Base-by-base conservation (phyloP, 2,888 invertebrate species). In the Chydorus sphaericus region DNA sequence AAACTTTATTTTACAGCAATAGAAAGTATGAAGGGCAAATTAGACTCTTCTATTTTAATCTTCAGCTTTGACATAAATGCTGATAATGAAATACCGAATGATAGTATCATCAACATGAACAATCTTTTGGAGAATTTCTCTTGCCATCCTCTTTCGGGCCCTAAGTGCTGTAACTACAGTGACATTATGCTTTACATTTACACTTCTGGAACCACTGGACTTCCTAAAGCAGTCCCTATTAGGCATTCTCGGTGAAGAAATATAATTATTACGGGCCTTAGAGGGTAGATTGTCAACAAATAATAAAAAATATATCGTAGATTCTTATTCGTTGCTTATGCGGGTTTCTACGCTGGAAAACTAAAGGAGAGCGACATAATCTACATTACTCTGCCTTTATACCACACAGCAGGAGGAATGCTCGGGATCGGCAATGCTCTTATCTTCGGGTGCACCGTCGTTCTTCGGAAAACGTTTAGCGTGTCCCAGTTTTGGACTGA, bases 151-250 rank as follows among this genome's bases (percentile, higher is more conserved):
- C 81, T 82, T 62, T 65, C 65, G 51, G 62, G 70, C 4, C 66
- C 74, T 58, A 69, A 75, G 14, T 70, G 75, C 36, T 77, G 79
- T 3, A 78, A 79, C 56, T 85, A 86, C 67, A 78, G 81, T 60
- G 88, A 87, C 65, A 81, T 81, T 64, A 71, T 97, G 55, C 76
- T 96, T 39, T 97, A 94, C 67, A 94, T 98, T 66, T 98, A 92
- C 70, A 99, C 98, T 0, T 96, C 94, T 39, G 98, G 98, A 31
- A 98, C 98, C 0, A 99, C 98, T 1, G 98, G 98, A 14, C 65
- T 77, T 60, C 77, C 77, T 0, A 78, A 77, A 60, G 75, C 76
- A 16, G 76, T 44, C 23, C 23, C 14, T 70, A 57, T 57, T 48
- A 44, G 57, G 5, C 57, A 57, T 37, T 57, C 57, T 10, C 38